Conservation (phyloP, 2,797 vertebrate genomes). For the Coilia nasus region DNA sequence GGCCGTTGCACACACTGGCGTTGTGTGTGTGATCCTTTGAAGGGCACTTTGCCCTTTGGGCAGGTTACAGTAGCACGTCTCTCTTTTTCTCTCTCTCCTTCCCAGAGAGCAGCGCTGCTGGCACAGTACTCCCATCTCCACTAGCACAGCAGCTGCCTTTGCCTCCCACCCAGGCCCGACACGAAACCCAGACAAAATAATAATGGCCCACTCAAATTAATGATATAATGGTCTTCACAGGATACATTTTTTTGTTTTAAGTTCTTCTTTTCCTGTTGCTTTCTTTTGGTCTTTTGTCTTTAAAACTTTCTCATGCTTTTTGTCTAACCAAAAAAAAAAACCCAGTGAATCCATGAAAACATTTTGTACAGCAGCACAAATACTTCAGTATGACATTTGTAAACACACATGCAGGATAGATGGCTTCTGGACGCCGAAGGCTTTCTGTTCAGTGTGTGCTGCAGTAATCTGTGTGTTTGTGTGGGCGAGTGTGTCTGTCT, state of each 20-base stretch:
- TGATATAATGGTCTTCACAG: neutral
- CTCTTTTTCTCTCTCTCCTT: neutral
- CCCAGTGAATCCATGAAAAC: neutral
- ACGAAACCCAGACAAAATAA: neutral
- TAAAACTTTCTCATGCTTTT: neutral
- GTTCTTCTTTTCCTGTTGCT: neutral
- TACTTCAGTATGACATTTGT: neutral
- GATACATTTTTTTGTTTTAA: neutral
- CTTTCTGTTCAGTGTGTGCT: neutral
- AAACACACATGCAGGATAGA: neutral
- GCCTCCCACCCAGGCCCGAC: neutral
- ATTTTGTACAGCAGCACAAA: neutral
- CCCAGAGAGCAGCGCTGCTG: neutral
- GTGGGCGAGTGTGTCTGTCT: slow-evolving; percentile 17
- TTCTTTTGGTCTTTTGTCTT: neutral
- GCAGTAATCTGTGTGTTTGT: neutral
- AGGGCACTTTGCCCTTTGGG: slow-evolving; percentile 28
- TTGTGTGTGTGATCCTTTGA: slow-evolving; percentile 39
- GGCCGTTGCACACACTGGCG: slow-evolving; percentile 23
- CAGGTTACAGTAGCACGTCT: neutral
- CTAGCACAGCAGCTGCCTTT: neutral
- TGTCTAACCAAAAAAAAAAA: neutral
- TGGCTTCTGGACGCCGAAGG: neutral
- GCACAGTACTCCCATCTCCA: neutral
- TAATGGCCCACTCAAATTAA: neutral